These are phyloP conservation scores for Xyliphius kryptos DNA, from an alignment of 2,113 vertebrate species.

Conservation along the genomic window DNA sequence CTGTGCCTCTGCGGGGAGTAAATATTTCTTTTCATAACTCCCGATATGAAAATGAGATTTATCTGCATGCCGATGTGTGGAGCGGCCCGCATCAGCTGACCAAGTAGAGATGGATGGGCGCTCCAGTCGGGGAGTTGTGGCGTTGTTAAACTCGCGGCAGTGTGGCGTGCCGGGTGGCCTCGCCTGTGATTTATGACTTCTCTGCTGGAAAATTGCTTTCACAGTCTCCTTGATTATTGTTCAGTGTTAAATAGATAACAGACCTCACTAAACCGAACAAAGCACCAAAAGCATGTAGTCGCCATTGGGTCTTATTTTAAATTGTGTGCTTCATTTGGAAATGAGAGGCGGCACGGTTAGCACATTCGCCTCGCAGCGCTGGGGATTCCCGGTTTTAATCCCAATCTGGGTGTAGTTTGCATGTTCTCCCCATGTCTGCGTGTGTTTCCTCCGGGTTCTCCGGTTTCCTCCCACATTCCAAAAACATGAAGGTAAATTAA, in stretches of 20 bases:
- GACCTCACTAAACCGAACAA: slow-evolving; percentile 38
- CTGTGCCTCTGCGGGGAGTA: slow-evolving; percentile 8
- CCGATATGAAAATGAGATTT: slow-evolving; percentile 47
- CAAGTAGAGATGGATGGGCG: slow-evolving; percentile 42
- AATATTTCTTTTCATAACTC: slow-evolving; percentile 35
- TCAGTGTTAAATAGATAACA: slow-evolving; percentile 50
- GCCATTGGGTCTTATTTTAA: no score
- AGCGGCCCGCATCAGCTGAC: slow-evolving; percentile 36
- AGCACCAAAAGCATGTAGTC: no score
- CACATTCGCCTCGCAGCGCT: no score
- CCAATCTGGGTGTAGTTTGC: no score
- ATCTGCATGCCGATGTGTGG: slow-evolving; percentile 36
- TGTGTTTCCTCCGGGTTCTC: no score
- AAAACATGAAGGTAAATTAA: no score
- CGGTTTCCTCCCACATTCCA: no score
- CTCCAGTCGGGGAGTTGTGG: slow-evolving; percentile 34
- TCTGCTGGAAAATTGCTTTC: slow-evolving; percentile 48
- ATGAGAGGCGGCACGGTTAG: no score
- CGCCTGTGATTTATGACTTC: slow-evolving; percentile 43
- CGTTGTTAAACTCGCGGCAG: slow-evolving; percentile 38
- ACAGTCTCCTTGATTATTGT: slow-evolving; percentile 50
- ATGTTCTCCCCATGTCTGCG: no score
- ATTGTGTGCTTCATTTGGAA: no score
- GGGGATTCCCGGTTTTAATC: no score
- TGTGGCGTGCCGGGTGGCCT: slow-evolving; percentile 13